phyloP scores from a whole-genome alignment of 1,140 invertebrate species.

The Bombus vancouverensis region DNA sequence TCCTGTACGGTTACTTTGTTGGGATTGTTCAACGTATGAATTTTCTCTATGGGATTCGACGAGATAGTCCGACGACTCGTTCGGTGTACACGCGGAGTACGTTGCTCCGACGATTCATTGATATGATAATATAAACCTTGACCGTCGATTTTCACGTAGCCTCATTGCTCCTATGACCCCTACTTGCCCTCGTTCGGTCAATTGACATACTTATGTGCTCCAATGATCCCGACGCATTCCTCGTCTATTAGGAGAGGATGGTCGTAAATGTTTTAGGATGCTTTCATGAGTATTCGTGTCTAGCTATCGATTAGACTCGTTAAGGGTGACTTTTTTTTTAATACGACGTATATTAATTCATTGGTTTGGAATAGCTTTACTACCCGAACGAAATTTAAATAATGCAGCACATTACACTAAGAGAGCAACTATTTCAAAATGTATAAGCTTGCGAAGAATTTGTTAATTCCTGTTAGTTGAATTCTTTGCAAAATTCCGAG shows the following conservation, averaged over 20 bases:
- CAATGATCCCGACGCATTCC: constrained; percentile 5
- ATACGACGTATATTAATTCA: too few species aligned
- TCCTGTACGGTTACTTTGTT: neutral
- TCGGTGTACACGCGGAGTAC: neutral
- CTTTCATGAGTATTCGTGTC: neutral
- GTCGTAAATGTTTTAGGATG: constrained; percentile 22
- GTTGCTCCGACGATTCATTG: neutral
- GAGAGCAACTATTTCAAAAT: too few species aligned
- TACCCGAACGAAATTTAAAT: too few species aligned
- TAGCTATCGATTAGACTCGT: neutral
- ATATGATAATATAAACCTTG: constrained; percentile 38
- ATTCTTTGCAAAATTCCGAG: too few species aligned
- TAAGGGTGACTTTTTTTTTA: neutral
- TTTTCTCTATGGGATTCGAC: neutral
- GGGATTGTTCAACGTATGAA: neutral
- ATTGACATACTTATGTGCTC: constrained; percentile 43
- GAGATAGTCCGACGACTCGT: neutral
- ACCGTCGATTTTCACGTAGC: constrained; percentile 48
- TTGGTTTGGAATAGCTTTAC: too few species aligned
- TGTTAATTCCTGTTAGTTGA: too few species aligned
- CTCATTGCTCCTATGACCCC: constrained; percentile 11
- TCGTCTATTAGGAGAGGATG: neutral
- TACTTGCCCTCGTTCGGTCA: constrained; percentile 44
- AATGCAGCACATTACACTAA: too few species aligned
- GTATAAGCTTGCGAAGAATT: too few species aligned